Evolutionary conservation across 2,113 vertebrate species (phyloP).

Genomic region (Cephalopterus ornatus): DNA sequence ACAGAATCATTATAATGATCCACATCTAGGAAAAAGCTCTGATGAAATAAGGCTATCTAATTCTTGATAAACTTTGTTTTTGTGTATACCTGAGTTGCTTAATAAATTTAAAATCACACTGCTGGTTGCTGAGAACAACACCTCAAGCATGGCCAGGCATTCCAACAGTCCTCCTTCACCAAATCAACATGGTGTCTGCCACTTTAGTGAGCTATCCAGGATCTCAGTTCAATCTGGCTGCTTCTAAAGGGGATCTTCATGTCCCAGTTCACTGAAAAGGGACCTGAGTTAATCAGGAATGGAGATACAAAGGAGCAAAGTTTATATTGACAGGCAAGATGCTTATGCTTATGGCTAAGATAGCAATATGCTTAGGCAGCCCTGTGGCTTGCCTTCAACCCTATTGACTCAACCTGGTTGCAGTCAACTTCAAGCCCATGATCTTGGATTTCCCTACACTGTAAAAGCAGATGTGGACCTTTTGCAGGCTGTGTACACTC

Average conservation of each 20-base stretch:
- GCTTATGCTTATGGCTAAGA: fast-evolving
- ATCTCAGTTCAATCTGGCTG: not conserved
- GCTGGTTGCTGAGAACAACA: not conserved
- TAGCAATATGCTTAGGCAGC: not conserved
- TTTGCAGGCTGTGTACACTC: not conserved
- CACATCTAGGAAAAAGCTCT: not conserved
- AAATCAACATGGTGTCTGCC: not conserved
- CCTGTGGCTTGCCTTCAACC: not conserved
- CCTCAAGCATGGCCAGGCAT: not conserved
- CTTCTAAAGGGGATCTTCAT: not conserved
- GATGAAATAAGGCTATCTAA: not conserved
- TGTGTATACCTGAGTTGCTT: not conserved
- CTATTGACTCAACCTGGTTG: not conserved
- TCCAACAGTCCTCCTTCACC: not conserved
- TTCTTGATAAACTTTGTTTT: not conserved
- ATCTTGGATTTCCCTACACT: not conserved
- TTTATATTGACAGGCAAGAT: not conserved
- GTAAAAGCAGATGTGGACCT: not conserved
- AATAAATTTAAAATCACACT: not conserved
- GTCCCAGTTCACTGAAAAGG: not conserved
- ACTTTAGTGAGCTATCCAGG: not conserved
- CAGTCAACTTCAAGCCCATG: not conserved
- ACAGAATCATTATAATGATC: not conserved
- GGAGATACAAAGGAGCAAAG: not conserved
- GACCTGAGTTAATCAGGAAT: not conserved